Evolutionary conservation across 2,888 invertebrate species (phyloP).

Genomic region (Laothoe populi): DNA sequence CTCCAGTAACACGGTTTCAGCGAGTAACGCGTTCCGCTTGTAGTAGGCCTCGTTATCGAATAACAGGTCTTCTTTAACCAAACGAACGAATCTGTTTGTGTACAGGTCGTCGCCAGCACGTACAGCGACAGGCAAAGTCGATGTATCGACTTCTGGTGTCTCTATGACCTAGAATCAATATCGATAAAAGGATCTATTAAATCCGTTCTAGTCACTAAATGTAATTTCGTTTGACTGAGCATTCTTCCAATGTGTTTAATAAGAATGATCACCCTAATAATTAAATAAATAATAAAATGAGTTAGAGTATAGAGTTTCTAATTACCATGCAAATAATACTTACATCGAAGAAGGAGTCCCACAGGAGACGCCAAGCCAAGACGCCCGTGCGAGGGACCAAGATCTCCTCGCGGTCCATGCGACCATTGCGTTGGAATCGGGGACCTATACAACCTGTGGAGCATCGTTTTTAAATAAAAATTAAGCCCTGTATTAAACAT

Average conservation of each 20-base stretch:
- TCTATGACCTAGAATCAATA: constrained; percentile 65
- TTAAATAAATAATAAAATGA: too few species aligned
- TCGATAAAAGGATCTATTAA: constrained; percentile 45
- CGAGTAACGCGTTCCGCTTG: constrained; percentile 81
- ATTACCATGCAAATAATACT: too few species aligned
- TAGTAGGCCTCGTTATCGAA: constrained; percentile 76
- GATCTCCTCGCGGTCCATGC: constrained; percentile 87
- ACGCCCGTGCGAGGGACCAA: constrained; percentile 68
- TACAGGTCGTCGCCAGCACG: constrained; percentile 49
- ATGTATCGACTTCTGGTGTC: constrained; percentile 52
- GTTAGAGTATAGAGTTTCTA: too few species aligned
- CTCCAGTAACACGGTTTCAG: constrained; percentile 87
- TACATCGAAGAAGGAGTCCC: constrained; percentile 1
- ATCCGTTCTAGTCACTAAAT: too few species aligned
- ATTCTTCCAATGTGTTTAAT: too few species aligned
- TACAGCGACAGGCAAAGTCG: background rate
- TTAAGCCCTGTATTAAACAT: too few species aligned
- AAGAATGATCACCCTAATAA: too few species aligned
- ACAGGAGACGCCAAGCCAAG: constrained; percentile 30
- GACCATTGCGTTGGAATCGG: constrained; percentile 75
- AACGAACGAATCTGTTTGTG: constrained; percentile 60
- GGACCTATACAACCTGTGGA: constrained; percentile 77
- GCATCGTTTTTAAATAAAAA: too few species aligned
- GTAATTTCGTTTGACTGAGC: too few species aligned
- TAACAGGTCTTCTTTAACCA: constrained; percentile 43